Evolutionary conservation across 2,888 invertebrate genomes (phyloP), one percentile per base, ranked within the genome.

Genomic region (Rhodophaea formosa): DNA sequence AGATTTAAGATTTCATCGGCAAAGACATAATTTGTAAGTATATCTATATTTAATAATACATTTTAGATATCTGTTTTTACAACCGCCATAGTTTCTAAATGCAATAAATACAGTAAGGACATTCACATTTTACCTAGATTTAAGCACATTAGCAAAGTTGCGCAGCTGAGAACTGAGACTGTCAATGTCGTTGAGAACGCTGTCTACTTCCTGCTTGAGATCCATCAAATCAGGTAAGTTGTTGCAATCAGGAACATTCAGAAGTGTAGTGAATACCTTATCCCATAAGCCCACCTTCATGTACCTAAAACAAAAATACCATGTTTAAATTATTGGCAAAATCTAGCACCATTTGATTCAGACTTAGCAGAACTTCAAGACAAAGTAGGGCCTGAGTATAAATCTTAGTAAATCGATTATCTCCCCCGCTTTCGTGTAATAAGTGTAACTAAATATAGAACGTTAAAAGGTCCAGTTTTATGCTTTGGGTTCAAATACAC

Each of bases 231-330:
- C 94, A 0, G 97, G 97, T 81, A 96, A 90, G 62, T 93, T 92
- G 57, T 93, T 93, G 77, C 96, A 96, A 60, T 95, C 95, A 17
- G 94, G 94, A 59, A 97, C 93, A 86, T 98, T 98, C 57, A 98
- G 89, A 62, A 98, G 86, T 35, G 93, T 93, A 43, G 94, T 93
- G 79, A 98, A 97, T 76, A 97, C 94, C 65, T 93, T 93, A 70
- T 95, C 95, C 97, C 97, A 97, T 59, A 95, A 86, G 61, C 92
- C 92, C 61, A 92, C 93, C 72, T 94, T 94, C 82, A 95, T 93
- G 78, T 95, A 95, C 86, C 95, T 94, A 79, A 43, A 86, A 86
- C 35, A 39, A n/a, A 39, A 1, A 3, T 8, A 12, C 5, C 23
- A 23, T 23, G 23, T 5, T 23, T 5, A 23, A 23, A 23, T 23